Conservation (phyloP, 2,113 vertebrate species). For the Psilopogon haemacephalus region DNA sequence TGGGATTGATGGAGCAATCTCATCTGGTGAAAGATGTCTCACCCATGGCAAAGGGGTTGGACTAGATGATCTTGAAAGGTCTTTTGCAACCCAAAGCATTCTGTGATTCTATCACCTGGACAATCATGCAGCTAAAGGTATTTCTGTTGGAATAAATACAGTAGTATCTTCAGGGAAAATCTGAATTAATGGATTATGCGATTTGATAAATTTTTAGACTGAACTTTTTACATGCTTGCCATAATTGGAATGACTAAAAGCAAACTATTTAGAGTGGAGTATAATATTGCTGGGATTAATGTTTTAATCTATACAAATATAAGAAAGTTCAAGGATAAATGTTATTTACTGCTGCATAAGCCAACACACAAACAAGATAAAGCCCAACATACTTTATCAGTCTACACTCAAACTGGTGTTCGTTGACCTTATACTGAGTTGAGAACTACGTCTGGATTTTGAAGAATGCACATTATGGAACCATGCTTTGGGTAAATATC, state of each 20-base stretch:
- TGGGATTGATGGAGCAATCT: background rate
- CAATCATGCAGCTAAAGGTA: background rate
- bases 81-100: background rate
- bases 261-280: background rate
- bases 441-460: background rate
- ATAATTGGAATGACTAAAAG: background rate
- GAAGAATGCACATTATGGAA: fast-evolving
- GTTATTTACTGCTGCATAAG: background rate
- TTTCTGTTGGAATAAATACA: background rate
- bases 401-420: background rate
- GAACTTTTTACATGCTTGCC: background rate
- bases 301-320: background rate
- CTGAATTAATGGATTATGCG: background rate
- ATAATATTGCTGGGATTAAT: background rate
- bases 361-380: background rate
- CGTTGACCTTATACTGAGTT: background rate
- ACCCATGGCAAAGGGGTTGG: background rate
- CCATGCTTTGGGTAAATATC: background rate
- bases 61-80: background rate
- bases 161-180: background rate
- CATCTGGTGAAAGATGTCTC: background rate
- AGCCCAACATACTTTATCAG: background rate
- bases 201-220: background rate
- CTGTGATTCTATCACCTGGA: background rate
- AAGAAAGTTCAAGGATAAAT: background rate